Conservation (phyloP, 2,113 vertebrate species). For the Xiphophorus couchianus region DNA sequence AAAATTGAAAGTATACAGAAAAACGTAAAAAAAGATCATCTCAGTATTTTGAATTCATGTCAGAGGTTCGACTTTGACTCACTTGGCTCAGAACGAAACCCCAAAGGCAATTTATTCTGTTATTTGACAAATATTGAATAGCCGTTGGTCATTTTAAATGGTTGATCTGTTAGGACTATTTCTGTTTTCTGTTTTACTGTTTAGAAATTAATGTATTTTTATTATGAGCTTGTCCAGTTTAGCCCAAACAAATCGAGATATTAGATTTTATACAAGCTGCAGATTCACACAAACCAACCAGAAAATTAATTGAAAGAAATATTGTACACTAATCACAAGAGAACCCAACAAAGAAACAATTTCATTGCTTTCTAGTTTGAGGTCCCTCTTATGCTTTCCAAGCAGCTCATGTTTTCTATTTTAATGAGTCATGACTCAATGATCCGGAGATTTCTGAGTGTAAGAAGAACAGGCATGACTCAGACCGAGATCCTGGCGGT, state of each 20-base stretch:
- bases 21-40: too few species aligned
- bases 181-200: not conserved
- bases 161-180: not conserved
- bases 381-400: not conserved
- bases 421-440: constrained; percentile 29
- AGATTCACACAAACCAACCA: not conserved
- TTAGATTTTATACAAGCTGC: not conserved
- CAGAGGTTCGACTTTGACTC: not conserved
- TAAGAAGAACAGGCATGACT: constrained; percentile 21
- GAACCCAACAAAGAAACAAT: not conserved
- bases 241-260: not conserved
- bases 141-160: too few species aligned
- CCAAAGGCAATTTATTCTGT: not conserved
- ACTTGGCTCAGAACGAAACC: too few species aligned
- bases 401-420: constrained; percentile 26
- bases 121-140: too few species aligned
- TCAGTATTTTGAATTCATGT: not conserved
- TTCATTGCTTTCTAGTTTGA: not conserved
- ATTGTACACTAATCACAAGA: not conserved
- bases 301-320: not conserved
- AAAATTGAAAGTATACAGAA: too few species aligned
- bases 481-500: constrained; percentile 8
- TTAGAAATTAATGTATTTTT: not conserved
- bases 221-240: not conserved
- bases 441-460: constrained; percentile 33